Base-by-base conservation (phyloP, 2,888 invertebrate genomes). In the Eristalis intricaria region DNA sequence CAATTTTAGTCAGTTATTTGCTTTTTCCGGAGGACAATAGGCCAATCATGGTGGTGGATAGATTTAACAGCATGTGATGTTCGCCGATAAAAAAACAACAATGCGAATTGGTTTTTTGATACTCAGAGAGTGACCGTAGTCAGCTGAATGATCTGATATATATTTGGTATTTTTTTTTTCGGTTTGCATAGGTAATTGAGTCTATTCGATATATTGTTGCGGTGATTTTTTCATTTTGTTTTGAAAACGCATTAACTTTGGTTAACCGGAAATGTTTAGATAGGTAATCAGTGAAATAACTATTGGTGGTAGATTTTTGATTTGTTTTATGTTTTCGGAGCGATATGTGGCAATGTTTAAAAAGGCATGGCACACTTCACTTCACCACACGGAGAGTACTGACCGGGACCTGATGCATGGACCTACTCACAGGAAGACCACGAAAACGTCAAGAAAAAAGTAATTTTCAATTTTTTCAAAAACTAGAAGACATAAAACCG, bases 1-100 rank as follows among this genome's bases (percentile, higher is more conserved):
- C n/a, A 50, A 50, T 50, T 50, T 50, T 50, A 50, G 50, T 50
- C 50, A 50, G 50, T 50, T 50, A 50, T 50, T 50, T 50, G 50
- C 50, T 5, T 19, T 43, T 50, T 50, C 50, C 50, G 50, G 50
- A 50, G 50, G 50, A 50, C 50, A 50, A 50, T 50, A 19, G 50
- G 50, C 50, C 50, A 50, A 50, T 50, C 50, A 50, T 50, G 50
- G 50, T 19, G 32, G 32, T 13, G 50, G 50, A 19, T 50, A 50
- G 50, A 50, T 50, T 50, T 50, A 50, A 50, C 50, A 50, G 50
- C 19, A 19, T 50, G 19, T 50, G 50, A 50, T 50, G 50, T 50
- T 50, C 19, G 19, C 50, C 50, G 50, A 50, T 50, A 50, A 50
- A 50, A n/a, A 50, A 19, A 43, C 15, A 43, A 15, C 15, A 43